A percentile compares a stretch with the other conserved stretches of the same genome.
phyloP scores from a whole-genome alignment of 1,140 invertebrate genomes.

The Parapsyche elsis region DNA sequence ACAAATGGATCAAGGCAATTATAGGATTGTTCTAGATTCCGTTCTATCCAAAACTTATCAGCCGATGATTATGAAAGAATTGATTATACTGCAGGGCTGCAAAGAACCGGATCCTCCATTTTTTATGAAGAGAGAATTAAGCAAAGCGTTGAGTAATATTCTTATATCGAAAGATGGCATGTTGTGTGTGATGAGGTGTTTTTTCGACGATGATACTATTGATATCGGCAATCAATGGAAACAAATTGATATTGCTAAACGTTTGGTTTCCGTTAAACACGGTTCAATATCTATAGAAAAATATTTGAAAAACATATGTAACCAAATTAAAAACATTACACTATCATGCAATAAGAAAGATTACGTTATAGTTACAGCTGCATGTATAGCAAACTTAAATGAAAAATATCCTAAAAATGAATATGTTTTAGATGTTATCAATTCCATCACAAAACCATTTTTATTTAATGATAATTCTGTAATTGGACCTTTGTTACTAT shows the following conservation, averaged over 20 bases:
- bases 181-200: slow-evolving; percentile 69
- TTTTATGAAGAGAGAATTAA: slow-evolving; percentile 74
- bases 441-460: slow-evolving; percentile 64
- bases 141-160: slow-evolving; percentile 69
- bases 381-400: slow-evolving; percentile 68
- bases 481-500: slow-evolving; percentile 61
- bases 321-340: slow-evolving; percentile 67
- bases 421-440: slow-evolving; percentile 62
- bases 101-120: slow-evolving; percentile 68
- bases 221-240: slow-evolving; percentile 72
- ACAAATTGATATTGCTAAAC: slow-evolving; percentile 74
- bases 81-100: slow-evolving; percentile 74
- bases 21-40: slow-evolving; percentile 66
- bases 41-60: slow-evolving; percentile 71
- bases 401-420: slow-evolving; percentile 64
- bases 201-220: slow-evolving; percentile 70
- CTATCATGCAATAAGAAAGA: slow-evolving; percentile 62
- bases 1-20: slow-evolving; percentile 67
- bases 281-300: slow-evolving; percentile 66
- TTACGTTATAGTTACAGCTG: slow-evolving; percentile 65
- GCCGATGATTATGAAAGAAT: slow-evolving; percentile 74
- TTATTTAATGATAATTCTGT: slow-evolving; percentile 56
- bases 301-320: slow-evolving; percentile 67
- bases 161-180: slow-evolving; percentile 72
- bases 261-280: slow-evolving; percentile 71